phyloP scores from a whole-genome alignment of 2,113 vertebrate species.

The Ophiodon elongatus region DNA sequence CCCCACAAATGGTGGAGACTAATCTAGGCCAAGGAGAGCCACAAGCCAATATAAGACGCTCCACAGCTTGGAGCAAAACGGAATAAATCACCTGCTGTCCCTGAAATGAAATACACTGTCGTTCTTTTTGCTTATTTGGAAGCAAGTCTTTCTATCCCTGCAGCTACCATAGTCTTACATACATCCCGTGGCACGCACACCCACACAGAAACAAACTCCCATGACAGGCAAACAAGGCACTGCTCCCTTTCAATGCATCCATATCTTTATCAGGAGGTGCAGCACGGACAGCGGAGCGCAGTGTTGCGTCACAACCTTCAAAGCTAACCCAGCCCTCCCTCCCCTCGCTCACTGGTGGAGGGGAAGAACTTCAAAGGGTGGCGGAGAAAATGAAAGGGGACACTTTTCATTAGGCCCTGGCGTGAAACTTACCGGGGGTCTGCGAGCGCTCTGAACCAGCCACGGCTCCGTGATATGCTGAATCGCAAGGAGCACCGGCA shows the following conservation, averaged over 20 bases:
- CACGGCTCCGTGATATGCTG: slow-evolving; percentile 79
- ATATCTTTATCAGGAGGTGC: slow-evolving; percentile 38
- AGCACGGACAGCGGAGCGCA: slow-evolving; percentile 21
- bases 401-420: slow-evolving; percentile 69
- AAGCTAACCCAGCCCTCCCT: slow-evolving; percentile 45
- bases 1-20: slow-evolving; percentile 32
- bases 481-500: slow-evolving; percentile 10
- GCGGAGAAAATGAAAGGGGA: slow-evolving; percentile 69
- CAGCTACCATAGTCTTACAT: slow-evolving; percentile 42
- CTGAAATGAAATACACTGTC: slow-evolving; percentile 71
- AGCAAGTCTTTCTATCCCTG: slow-evolving; percentile 46
- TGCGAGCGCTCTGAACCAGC: slow-evolving; percentile 72
- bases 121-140: slow-evolving; percentile 48
- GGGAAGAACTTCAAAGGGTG: slow-evolving; percentile 73
- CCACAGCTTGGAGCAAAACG: slow-evolving; percentile 55
- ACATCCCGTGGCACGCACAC: slow-evolving; percentile 29
- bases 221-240: slow-evolving; percentile 49
- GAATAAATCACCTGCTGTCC: slow-evolving; percentile 58
- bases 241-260: slow-evolving; percentile 38
- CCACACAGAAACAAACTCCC: slow-evolving; percentile 43
- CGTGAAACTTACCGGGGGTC: slow-evolving; percentile 79
- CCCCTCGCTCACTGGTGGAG: slow-evolving; percentile 40
- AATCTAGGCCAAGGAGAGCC: slow-evolving; percentile 60
- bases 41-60: slow-evolving; percentile 34
- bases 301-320: slow-evolving; percentile 61